These are phyloP conservation scores for Brassicogethes aeneus DNA, from an alignment of 2,888 invertebrate genomes.

Conservation along the genomic window DNA sequence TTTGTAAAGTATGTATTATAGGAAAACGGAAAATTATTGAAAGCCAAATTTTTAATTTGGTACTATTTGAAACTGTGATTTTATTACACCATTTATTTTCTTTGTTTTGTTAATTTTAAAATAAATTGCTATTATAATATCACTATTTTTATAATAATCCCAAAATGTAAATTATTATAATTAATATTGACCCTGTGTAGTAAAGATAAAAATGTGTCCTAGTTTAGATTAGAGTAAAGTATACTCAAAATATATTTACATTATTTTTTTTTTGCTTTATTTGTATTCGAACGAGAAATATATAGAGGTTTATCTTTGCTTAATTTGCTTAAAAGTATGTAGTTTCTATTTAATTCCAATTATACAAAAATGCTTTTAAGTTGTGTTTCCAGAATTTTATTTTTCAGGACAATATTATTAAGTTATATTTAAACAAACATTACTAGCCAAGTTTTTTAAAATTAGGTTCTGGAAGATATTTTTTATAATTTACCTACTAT, in stretches of 20 bases:
- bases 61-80: constrained; percentile 43
- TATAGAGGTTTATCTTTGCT: neutral
- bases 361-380: too few species aligned
- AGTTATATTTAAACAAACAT: too few species aligned
- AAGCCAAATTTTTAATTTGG: constrained; percentile 41
- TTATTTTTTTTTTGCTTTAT: constrained; percentile 11
- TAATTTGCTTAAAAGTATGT: neutral
- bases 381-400: too few species aligned
- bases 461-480: too few species aligned
- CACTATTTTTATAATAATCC: constrained; percentile 29
- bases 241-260: constrained; percentile 12
- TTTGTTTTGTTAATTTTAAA: constrained; percentile 17
- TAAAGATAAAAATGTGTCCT: constrained; percentile 1
- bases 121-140: constrained; percentile 19
- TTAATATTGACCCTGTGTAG: constrained; percentile 10
- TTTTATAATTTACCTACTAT: too few species aligned
- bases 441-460: too few species aligned
- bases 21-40: constrained; percentile 4
- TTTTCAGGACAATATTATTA: too few species aligned
- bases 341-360: too few species aligned
- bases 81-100: constrained; percentile 22
- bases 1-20: constrained; percentile 20
- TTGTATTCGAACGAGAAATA: neutral
- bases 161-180: constrained; percentile 11
- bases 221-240: constrained; percentile 6